A percentile compares a stretch with the other conserved stretches of the same genome.
Conservation (phyloP, 2,113 vertebrate species). For the Gadus chalcogrammus region DNA sequence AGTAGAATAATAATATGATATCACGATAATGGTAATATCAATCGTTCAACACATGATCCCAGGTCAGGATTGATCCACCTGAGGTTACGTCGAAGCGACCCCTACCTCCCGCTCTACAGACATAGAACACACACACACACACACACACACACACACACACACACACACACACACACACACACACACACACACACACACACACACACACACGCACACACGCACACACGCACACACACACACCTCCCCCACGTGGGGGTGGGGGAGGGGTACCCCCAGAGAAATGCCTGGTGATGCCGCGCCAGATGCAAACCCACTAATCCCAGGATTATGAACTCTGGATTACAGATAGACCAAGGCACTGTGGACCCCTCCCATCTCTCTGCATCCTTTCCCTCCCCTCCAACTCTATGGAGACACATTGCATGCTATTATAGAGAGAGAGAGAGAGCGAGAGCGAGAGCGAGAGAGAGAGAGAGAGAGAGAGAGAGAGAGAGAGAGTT, state of each 20-base stretch:
- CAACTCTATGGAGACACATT: constrained; percentile 17
- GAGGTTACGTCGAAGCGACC: too few species aligned
- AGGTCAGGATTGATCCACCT: too few species aligned
- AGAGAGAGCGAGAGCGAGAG: too few species aligned
- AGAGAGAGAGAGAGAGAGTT: too few species aligned
- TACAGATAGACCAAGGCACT: constrained; percentile 56
- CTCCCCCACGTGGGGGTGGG: constrained; percentile 42
- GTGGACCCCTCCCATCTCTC: constrained; percentile 41
- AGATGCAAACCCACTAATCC: constrained; percentile 74
- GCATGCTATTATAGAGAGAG: not conserved
- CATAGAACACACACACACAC: not conserved
- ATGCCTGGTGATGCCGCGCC: constrained; percentile 54
- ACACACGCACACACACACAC: constrained; percentile 40
- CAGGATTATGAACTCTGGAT: constrained; percentile 74
- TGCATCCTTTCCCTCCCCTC: too few species aligned
- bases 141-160: constrained; percentile 35
- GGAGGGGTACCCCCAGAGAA: constrained; percentile 52
- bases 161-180: constrained; percentile 39
- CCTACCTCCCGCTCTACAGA: too few species aligned
- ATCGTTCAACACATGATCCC: too few species aligned
- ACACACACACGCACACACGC: constrained; percentile 29
- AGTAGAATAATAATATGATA: too few species aligned
- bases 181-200: too few species aligned
- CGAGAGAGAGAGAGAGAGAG: too few species aligned
- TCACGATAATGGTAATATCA: too few species aligned